phyloP scores from a whole-genome alignment of 2,113 vertebrate species.

The Syrrhaptes paradoxus region DNA sequence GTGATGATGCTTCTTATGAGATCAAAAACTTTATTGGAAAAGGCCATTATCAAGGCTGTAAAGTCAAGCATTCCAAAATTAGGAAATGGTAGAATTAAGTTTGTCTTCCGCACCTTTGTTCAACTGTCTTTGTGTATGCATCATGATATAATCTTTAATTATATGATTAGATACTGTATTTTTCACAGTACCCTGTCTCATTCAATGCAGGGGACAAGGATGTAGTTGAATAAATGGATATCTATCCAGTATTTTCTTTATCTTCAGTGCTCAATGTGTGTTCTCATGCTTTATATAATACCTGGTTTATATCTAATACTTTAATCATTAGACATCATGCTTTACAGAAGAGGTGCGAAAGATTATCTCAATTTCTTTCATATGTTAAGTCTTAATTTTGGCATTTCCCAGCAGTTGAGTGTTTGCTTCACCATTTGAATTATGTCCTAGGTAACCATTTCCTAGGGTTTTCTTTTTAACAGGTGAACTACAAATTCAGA shows the following conservation, averaged over 20 bases:
- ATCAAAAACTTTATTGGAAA: conserved; percentile 42
- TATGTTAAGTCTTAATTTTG: conserved; percentile 5
- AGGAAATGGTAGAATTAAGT: conserved; percentile 39
- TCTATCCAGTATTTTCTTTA: conserved; percentile 18
- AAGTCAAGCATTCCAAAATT: conserved; percentile 49
- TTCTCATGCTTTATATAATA: background rate
- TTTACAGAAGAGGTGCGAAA: background rate
- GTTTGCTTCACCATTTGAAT: background rate
- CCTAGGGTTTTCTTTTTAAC: background rate
- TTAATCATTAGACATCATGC: background rate
- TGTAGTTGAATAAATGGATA: background rate
- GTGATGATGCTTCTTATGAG: conserved; percentile 10
- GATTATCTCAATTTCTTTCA: background rate
- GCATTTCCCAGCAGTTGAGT: background rate
- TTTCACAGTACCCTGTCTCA: conserved; percentile 3
- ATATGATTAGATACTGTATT: conserved; percentile 34
- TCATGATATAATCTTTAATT: conserved; percentile 61
- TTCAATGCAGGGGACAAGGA: background rate
- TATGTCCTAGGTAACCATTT: background rate
- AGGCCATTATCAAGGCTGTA: conserved; percentile 9
- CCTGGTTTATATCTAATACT: background rate
- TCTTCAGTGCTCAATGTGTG: background rate
- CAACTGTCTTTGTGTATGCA: background rate
- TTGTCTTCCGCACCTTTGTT: conserved; percentile 25
- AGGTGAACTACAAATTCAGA: background rate